phyloP scores from a whole-genome alignment of 2,797 vertebrate species.

The Aeoliscus strigatus region DNA sequence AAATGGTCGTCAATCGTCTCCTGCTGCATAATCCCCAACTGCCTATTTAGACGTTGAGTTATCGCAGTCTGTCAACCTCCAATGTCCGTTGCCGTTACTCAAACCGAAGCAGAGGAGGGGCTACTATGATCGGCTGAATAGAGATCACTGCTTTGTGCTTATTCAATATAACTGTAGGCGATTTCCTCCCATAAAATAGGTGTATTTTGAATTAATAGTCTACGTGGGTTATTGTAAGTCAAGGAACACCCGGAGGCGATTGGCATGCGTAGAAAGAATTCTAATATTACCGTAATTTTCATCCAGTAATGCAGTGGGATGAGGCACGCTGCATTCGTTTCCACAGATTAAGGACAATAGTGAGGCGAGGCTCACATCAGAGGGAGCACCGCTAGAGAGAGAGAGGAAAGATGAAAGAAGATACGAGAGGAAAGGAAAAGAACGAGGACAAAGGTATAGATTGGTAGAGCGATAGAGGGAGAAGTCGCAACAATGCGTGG shows the following conservation, averaged over 20 bases:
- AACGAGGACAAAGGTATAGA: slow-evolving; percentile 11
- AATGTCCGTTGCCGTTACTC: too few species aligned
- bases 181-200: too few species aligned
- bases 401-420: slow-evolving; percentile 23
- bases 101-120: too few species aligned
- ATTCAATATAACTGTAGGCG: too few species aligned
- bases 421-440: slow-evolving; percentile 18
- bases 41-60: too few species aligned
- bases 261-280: slow-evolving; percentile 30
- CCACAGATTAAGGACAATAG: slow-evolving; percentile 36
- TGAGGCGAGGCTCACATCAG: slow-evolving; percentile 14
- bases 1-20: too few species aligned
- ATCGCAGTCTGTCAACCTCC: too few species aligned
- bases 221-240: slow-evolving; percentile 35
- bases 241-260: slow-evolving; percentile 29
- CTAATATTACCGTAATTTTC: slow-evolving; percentile 43
- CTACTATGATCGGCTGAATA: too few species aligned
- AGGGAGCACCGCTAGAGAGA: slow-evolving; percentile 9
- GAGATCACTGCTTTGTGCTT: too few species aligned
- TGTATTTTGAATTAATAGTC: too few species aligned
- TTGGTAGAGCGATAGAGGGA: slow-evolving; percentile 22
- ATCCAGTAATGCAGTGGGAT: slow-evolving; percentile 27
- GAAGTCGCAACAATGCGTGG: slow-evolving; percentile 13
- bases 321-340: slow-evolving; percentile 31
- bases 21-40: too few species aligned